These are phyloP conservation scores for Penaeus chinensis DNA, from an alignment of 1,140 invertebrate genomes.

Conservation along the genomic window DNA sequence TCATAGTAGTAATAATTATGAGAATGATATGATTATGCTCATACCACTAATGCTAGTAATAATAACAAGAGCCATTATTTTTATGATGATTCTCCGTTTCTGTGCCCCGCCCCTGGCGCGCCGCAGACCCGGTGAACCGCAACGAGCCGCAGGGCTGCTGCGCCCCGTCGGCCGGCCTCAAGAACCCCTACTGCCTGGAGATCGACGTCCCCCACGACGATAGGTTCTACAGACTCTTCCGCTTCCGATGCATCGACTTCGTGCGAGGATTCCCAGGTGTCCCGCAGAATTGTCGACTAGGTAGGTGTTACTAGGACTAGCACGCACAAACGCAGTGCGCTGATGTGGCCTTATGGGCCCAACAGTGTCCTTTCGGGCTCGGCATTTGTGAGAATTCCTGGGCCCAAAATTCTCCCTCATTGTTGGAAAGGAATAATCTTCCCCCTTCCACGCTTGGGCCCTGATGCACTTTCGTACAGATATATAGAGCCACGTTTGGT, in stretches of 20 bases:
- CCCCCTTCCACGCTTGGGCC: too few species aligned
- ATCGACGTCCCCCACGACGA: conserved; percentile 90
- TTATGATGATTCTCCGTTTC: too few species aligned
- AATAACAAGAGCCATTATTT: too few species aligned
- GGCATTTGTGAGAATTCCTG: too few species aligned
- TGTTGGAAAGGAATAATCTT: too few species aligned
- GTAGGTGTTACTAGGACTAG: conserved; percentile 5
- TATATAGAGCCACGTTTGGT: too few species aligned
- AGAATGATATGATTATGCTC: too few species aligned
- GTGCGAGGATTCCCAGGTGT: conserved; percentile 67
- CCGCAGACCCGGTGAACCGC: conserved; percentile 67
- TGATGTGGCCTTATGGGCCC: neutral
- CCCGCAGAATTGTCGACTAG: conserved; percentile 64
- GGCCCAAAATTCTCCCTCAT: neutral
- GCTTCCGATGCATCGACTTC: conserved; percentile 72
- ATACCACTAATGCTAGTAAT: too few species aligned
- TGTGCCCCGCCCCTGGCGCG: too few species aligned
- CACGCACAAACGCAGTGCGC: neutral
- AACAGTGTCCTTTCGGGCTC: too few species aligned
- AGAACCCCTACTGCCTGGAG: conserved; percentile 92
- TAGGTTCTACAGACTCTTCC: conserved; percentile 87
- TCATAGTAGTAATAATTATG: too few species aligned
- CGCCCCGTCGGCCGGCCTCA: conserved; percentile 72
- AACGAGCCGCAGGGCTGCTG: conserved; percentile 80
- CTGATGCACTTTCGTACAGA: too few species aligned